Evolutionary conservation across 2,888 invertebrate species (phyloP), one percentile per base, ranked within the genome.

Genomic region (Gonocerus acuteangulatus): DNA sequence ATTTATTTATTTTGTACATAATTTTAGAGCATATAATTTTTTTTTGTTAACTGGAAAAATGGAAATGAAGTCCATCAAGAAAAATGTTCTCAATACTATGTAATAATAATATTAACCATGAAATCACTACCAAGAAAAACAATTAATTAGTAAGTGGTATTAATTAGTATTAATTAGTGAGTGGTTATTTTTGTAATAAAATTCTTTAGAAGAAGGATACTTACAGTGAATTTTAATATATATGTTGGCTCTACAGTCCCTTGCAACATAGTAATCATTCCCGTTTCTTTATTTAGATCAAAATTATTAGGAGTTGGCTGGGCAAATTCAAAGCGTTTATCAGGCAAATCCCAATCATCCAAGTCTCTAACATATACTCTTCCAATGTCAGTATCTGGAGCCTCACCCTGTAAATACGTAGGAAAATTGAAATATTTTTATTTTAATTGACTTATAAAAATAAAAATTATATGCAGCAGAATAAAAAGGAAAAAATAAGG

Each of bases 261-360:
- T 36, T 84, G 81, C 45, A 81, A 78, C 87, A 96, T 87, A 0
- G 87, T 89, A 64, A 97, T 90, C 84, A 89, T 88, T 1, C 95
- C 95, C 15, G 83, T 87, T 61, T 82, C 80, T 32, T 78, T 75
- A 69, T 90, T 83, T 4, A 95, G 79, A 19, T 81, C 79, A 74
- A 94, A 94, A 70, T 83, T 80, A 0, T 82, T 80, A 66, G 83
- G 81, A 4, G 71, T 68, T 39, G 78, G 73, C 59, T 75, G 75
- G 2, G 79, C 75, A 87, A 89, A 90, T 65, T 78, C 79, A 73
- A 95, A 99, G 13, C 80, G 76, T 76, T 99, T 99, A 74, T 97
- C 95, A 0, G 83, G 84, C 51, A 94, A 75, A 74, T 99, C 97
- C 96, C 96, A 97, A 73, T 97, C 97, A 71, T 99, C 99, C 0